phyloP scores from a whole-genome alignment of 1,140 invertebrate genomes.

The Philopotamus ludificatus region DNA sequence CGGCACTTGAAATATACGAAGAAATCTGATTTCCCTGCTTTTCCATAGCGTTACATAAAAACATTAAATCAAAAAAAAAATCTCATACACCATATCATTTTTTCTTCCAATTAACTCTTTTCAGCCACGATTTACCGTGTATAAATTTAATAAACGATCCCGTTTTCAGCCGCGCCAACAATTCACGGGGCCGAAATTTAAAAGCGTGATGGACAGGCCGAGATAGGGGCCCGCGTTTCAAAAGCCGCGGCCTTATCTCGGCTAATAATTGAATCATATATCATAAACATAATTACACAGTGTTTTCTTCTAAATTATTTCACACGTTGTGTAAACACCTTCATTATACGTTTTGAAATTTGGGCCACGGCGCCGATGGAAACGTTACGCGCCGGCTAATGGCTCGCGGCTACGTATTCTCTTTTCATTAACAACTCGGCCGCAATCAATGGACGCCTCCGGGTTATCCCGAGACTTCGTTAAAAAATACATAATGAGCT shows the following conservation, averaged over 20 bases:
- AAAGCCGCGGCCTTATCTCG: conserved; percentile 20
- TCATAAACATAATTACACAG: conserved; percentile 31
- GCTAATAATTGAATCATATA: conserved; percentile 36
- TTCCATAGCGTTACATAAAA: too few relatives aligned
- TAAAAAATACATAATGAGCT: conserved; percentile 12
- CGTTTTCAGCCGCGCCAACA: background rate
- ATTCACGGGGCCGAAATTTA: background rate
- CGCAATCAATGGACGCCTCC: conserved; percentile 7
- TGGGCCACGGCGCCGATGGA: background rate
- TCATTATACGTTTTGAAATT: conserved; percentile 28
- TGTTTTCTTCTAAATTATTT: conserved; percentile 33
- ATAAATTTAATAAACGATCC: background rate
- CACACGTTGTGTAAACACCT: conserved; percentile 36
- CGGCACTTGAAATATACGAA: too few relatives aligned
- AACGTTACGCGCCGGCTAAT: background rate
- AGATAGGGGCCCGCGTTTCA: background rate
- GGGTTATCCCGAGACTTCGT: too few relatives aligned
- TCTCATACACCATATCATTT: too few relatives aligned
- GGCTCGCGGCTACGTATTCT: too few relatives aligned
- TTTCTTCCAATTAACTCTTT: too few relatives aligned
- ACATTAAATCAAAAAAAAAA: too few relatives aligned
- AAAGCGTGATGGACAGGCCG: background rate
- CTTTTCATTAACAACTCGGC: too few relatives aligned
- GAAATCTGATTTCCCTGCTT: too few relatives aligned
- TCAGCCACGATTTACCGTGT: too few relatives aligned